Conservation (phyloP, 2,888 invertebrate genomes). For the Trachelus troglodyta region DNA sequence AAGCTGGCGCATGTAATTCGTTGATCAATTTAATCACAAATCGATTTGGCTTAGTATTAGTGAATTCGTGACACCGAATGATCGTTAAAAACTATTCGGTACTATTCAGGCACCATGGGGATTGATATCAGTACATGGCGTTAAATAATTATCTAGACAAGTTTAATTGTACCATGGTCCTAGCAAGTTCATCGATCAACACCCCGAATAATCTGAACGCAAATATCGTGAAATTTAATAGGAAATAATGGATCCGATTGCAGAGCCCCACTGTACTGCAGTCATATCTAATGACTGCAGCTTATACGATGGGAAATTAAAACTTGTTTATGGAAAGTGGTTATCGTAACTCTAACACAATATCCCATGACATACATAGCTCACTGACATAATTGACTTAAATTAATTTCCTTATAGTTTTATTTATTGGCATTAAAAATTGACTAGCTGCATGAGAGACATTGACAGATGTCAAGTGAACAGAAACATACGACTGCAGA, state of each 20-base stretch:
- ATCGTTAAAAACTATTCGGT: neutral
- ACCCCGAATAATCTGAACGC: slow-evolving; percentile 22
- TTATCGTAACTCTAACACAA: slow-evolving; percentile 35
- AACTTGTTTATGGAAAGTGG: slow-evolving; percentile 45
- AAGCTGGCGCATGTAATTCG: slow-evolving; percentile 29
- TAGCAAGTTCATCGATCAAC: slow-evolving; percentile 8
- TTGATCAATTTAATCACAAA: slow-evolving; percentile 34
- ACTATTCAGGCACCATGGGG: neutral
- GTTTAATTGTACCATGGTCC: slow-evolving; percentile 1
- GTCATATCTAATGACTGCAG: neutral
- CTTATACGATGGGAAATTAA: slow-evolving; percentile 34
- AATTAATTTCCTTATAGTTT: neutral
- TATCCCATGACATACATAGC: slow-evolving; percentile 23
- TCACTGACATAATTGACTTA: neutral
- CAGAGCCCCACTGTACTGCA: slow-evolving; percentile 4
- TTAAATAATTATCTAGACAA: slow-evolving; percentile 12
- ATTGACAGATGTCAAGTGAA: too few species aligned
- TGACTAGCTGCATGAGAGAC: too few species aligned
- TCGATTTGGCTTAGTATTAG: slow-evolving; percentile 14
- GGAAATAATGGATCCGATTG: slow-evolving; percentile 2
- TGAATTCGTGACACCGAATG: neutral
- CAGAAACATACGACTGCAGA: too few species aligned
- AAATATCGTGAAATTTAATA: neutral
- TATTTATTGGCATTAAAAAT: neutral
- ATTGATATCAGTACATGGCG: slow-evolving; percentile 7